Conservation (phyloP, 53 echinoderm and acorn worm species). For the Henricia sp. region DNA sequence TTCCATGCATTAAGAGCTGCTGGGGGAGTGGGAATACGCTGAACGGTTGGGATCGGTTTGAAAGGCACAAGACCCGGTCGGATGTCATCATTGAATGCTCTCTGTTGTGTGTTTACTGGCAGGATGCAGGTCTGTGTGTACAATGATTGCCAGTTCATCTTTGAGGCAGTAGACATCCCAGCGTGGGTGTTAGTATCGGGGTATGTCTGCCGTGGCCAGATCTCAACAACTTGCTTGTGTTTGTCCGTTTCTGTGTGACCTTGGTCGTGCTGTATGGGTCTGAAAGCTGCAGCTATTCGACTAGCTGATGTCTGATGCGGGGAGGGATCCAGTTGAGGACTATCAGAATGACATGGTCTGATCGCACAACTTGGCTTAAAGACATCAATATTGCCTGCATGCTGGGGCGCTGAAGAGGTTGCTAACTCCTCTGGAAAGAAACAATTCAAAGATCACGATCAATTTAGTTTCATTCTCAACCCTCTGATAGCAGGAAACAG, state of each 20-base stretch:
- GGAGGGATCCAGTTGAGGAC: too few species aligned
- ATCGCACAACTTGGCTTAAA: too few species aligned
- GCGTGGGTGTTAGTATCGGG: background rate
- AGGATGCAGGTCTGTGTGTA: background rate
- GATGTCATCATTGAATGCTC: background rate
- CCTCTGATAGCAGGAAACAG: too few species aligned
- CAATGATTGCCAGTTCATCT: slow-evolving; percentile 31
- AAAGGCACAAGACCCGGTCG: slow-evolving; percentile 42
- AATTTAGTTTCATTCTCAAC: too few species aligned
- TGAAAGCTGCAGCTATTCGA: slow-evolving; percentile 72
- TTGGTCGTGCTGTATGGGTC: slow-evolving; percentile 56
- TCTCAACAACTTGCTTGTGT: slow-evolving; percentile 34
- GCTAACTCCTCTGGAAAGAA: too few species aligned
- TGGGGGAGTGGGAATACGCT: slow-evolving; percentile 72
- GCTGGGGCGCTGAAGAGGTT: too few species aligned
- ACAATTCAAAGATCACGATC: too few species aligned
- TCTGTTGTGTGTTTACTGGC: background rate
- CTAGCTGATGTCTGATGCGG: slow-evolving; percentile 32
- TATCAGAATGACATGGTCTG: too few species aligned
- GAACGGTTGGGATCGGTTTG: slow-evolving; percentile 69
- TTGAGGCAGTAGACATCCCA: background rate
- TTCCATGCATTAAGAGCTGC: slow-evolving; percentile 50
- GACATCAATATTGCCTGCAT: too few species aligned
- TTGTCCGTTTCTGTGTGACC: background rate
- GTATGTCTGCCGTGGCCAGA: slow-evolving; percentile 31